phyloP scores from a whole-genome alignment of 2,797 vertebrate species.

The Ibycter americanus region DNA sequence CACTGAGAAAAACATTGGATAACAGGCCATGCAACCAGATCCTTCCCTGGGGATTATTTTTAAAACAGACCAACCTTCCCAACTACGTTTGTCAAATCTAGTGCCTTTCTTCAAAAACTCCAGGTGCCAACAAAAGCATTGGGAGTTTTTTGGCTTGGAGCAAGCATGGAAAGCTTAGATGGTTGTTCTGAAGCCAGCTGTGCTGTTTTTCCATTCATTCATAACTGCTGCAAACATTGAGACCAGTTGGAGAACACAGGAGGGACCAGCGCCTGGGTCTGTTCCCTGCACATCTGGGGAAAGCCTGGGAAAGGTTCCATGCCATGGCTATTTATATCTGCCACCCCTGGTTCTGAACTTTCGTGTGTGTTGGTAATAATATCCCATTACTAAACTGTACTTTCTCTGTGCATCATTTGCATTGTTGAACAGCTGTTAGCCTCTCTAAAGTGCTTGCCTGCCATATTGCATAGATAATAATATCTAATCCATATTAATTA shows the following conservation, averaged over 20 bases:
- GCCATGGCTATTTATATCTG: slow-evolving; percentile 11
- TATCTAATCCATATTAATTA: slow-evolving; percentile 80
- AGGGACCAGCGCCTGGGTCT: background rate
- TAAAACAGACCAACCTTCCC: background rate
- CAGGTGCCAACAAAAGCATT: background rate
- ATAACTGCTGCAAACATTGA: background rate
- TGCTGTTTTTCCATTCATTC: slow-evolving; percentile 3
- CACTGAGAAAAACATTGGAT: background rate
- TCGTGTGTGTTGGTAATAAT: slow-evolving; percentile 41
- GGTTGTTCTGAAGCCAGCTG: slow-evolving; percentile 41
- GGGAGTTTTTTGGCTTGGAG: slow-evolving; percentile 17
- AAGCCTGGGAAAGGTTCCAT: slow-evolving; percentile 10
- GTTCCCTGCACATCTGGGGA: background rate
- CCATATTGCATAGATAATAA: slow-evolving; percentile 74
- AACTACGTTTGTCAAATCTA: background rate
- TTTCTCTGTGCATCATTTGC: slow-evolving; percentile 72
- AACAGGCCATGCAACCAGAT: background rate
- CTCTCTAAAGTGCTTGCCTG: slow-evolving; percentile 68
- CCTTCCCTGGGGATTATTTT: background rate
- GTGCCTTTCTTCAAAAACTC: background rate
- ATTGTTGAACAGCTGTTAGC: slow-evolving; percentile 75
- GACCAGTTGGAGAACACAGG: background rate
- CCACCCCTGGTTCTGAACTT: slow-evolving; percentile 43
- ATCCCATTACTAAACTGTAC: slow-evolving; percentile 62
- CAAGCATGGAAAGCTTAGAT: background rate